Evolutionary conservation across 2,888 invertebrate genomes (phyloP).

Genomic region (Caenorhabditis afra): DNA sequence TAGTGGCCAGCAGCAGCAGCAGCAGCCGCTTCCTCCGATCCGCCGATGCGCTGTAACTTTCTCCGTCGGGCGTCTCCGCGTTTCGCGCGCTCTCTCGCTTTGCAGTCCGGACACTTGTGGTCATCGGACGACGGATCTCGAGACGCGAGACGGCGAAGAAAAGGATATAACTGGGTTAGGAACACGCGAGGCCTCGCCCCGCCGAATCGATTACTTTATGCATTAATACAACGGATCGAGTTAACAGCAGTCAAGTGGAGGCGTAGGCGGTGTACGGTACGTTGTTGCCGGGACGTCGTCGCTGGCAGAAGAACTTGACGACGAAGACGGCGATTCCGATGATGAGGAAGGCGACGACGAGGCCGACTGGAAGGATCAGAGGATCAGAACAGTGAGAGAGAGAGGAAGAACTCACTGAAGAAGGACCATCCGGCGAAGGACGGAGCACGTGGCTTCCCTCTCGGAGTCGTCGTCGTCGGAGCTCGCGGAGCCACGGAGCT

Average conservation of each 20-base stretch:
- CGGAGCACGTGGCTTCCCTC: conserved; percentile 40
- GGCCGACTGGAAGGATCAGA: conserved; percentile 42
- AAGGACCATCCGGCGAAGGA: conserved; percentile 55
- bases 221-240: conserved; percentile 14
- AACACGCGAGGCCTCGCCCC: neutral
- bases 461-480: conserved; percentile 33
- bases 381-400: no score
- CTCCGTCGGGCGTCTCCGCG: conserved; percentile 26
- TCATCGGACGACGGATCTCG: conserved; percentile 11
- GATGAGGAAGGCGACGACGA: conserved; percentile 46
- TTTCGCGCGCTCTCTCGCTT: conserved; percentile 19
- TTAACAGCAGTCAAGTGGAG: neutral
- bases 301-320: conserved; percentile 32
- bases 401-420: conserved; percentile 41
- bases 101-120: conserved; percentile 45
- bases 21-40: conserved; percentile 11
- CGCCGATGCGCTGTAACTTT: conserved; percentile 61
- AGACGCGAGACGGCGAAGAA: neutral
- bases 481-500: neutral
- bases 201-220: conserved; percentile 24
- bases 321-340: conserved; percentile 36
- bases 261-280: conserved; percentile 50
- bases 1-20: conserved; percentile 13
- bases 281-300: conserved; percentile 27
- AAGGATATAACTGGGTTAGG: conserved; percentile 12